These are phyloP conservation scores for Mesoligia furuncula DNA, from an alignment of 2,888 invertebrate species.

Conservation along the genomic window DNA sequence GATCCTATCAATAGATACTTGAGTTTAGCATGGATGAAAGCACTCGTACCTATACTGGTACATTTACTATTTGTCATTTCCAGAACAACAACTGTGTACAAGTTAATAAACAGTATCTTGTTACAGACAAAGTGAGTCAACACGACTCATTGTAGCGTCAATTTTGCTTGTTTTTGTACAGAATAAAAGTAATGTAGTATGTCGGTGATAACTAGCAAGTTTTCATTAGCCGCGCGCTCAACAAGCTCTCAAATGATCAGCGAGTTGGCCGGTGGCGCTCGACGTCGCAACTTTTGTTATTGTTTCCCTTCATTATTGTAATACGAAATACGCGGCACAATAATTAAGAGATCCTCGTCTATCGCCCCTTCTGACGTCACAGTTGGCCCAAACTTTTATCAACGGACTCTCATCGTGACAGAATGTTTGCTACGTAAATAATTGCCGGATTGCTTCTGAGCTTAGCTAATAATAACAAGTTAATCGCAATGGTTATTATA, in stretches of 20 bases:
- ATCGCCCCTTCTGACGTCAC: constrained; percentile 85
- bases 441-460: constrained; percentile 79
- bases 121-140: constrained; percentile 69
- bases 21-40: constrained; percentile 47
- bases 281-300: constrained; percentile 89
- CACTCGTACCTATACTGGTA: constrained; percentile 11
- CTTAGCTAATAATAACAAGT: constrained; percentile 81
- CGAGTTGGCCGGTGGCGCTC: constrained; percentile 83
- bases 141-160: constrained; percentile 70
- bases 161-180: constrained; percentile 76
- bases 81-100: constrained; percentile 54
- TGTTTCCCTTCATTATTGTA: constrained; percentile 90
- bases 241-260: constrained; percentile 89
- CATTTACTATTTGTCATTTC: constrained; percentile 44
- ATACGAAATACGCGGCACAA: constrained; percentile 88
- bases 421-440: constrained; percentile 84
- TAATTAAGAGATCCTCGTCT: constrained; percentile 89
- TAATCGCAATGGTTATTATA: constrained; percentile 80
- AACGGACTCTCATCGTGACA: constrained; percentile 80
- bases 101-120: constrained; percentile 62
- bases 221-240: constrained; percentile 86
- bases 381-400: constrained; percentile 86
- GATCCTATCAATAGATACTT: constrained; percentile 58
- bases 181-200: constrained; percentile 83
- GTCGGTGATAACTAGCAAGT: constrained; percentile 85